Base-by-base conservation (phyloP, 2,888 invertebrate species). In the Phymatocera aterrima region DNA sequence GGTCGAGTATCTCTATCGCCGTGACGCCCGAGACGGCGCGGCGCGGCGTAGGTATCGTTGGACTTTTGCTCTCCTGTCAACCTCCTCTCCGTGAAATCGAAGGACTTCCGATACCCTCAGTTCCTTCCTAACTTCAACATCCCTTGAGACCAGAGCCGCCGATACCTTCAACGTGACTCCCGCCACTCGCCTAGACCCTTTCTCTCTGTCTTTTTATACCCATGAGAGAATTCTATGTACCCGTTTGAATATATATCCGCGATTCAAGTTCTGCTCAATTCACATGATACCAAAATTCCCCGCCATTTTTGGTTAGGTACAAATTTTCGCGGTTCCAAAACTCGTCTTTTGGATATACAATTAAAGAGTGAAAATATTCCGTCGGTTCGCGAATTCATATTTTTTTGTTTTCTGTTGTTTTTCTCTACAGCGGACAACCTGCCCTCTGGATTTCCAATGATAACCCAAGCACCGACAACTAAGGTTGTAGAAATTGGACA, bases 401-500 rank as follows among this genome's bases (percentile, higher is more conserved):
- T 34, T 6, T 28, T 65, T 8, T 68, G 15, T 21, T 46, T 79
- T 54, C 61, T 84, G 5, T 4, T 81, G 80, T 83, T 83, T 87
- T n/a, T n/a, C 88, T 82, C 92, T 92, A 70, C 93, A 95, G 98
- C 94, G 84, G 97, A 96, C 88, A 96, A 96, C 91, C 93, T 97
- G 81, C 99, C 99, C 1, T 93, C 93, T 65, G 99, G 99, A 43
- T 99, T 99, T 91, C 99, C 99, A 65, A 93, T 94, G 89, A 96
- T 97, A 88, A 95, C 95, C 48, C 95, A 96, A 85, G 95, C 97
- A 57, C 98, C 99, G 0, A 94, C 94, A 81, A 96, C 97, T 79
- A 97, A 98, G 92, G 98, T 98, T 77, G 98, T 99, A 75, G 99
- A 99, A 92, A 97, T 97, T 83, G 98, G 98, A 21, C 97, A 97